Percentiles rank a stretch among this genome's conserved stretches.
phyloP scores from a whole-genome alignment of 2,113 vertebrate species.

The Emydura subglobosa region DNA sequence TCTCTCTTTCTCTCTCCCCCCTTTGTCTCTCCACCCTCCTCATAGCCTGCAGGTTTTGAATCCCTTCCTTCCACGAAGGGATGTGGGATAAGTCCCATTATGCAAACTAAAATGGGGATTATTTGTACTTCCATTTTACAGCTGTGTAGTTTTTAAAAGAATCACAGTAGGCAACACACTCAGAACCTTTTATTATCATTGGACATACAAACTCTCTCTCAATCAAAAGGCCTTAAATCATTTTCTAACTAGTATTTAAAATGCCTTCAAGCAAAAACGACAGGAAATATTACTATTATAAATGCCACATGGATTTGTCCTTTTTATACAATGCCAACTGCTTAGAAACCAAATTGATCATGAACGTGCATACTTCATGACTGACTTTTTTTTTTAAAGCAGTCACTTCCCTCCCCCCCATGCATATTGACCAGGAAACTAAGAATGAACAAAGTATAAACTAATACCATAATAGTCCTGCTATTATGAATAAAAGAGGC shows the following conservation, averaged over 20 bases:
- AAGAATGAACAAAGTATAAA: not conserved
- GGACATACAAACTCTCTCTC: not conserved
- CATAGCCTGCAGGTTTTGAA: not conserved
- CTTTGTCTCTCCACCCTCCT: too few relatives aligned
- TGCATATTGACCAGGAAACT: not conserved
- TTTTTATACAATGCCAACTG: not conserved
- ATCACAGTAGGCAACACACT: not conserved
- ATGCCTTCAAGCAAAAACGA: not conserved
- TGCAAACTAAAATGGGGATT: not conserved
- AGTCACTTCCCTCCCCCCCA: fast-evolving
- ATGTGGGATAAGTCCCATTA: not conserved
- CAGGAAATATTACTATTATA: not conserved
- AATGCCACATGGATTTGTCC: not conserved
- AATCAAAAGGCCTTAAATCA: not conserved
- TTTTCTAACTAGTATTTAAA: not conserved
- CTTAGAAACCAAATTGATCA: not conserved
- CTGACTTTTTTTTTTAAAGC: not conserved
- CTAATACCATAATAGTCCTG: not conserved
- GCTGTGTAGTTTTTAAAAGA: not conserved
- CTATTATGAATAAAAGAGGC: not conserved
- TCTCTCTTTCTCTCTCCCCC: too few relatives aligned
- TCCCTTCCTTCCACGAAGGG: not conserved
- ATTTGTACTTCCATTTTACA: not conserved
- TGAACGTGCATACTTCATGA: fast-evolving
- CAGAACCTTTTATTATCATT: not conserved